Evolutionary conservation across 2,888 invertebrate species (phyloP).

Genomic region (Hyposoter dolosus): DNA sequence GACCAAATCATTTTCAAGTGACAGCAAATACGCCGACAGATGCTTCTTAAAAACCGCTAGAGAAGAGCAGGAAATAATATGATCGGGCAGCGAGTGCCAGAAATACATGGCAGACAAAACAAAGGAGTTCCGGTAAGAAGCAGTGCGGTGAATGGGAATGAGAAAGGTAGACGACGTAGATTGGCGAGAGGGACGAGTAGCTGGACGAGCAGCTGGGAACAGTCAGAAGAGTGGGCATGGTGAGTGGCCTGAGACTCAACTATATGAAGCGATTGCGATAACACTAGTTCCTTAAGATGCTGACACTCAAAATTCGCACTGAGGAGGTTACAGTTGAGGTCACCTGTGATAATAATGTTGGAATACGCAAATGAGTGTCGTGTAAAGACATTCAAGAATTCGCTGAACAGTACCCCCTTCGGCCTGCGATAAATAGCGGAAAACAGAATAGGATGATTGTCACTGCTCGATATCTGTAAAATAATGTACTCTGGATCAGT

Average conservation of each 20-base stretch:
- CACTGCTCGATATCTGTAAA: background rate
- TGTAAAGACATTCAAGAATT: background rate
- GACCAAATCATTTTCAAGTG: too few species aligned
- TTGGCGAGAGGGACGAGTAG: background rate
- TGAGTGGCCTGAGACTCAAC: background rate
- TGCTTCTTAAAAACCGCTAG: background rate
- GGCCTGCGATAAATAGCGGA: constrained; percentile 1
- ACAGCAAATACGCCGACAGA: background rate
- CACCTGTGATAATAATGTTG: background rate
- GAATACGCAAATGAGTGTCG: background rate
- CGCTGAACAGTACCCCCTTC: background rate
- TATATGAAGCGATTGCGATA: background rate
- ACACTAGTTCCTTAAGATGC: background rate
- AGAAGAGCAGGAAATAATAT: background rate
- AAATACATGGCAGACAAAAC: background rate
- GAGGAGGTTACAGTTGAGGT: constrained; percentile 1
- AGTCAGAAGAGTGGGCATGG: constrained; percentile 4
- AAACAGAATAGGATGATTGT: background rate
- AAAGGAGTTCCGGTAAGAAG: background rate
- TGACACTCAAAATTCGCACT: background rate
- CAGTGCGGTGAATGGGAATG: background rate
- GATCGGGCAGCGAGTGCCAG: background rate
- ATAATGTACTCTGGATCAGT: background rate
- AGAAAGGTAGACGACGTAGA: background rate
- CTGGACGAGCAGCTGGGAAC: background rate